A percentile compares a stretch with the other conserved stretches of the same genome.
These are phyloP conservation scores for Actenoides hombroni DNA, from an alignment of 2,113 vertebrate genomes.

Conservation along the genomic window DNA sequence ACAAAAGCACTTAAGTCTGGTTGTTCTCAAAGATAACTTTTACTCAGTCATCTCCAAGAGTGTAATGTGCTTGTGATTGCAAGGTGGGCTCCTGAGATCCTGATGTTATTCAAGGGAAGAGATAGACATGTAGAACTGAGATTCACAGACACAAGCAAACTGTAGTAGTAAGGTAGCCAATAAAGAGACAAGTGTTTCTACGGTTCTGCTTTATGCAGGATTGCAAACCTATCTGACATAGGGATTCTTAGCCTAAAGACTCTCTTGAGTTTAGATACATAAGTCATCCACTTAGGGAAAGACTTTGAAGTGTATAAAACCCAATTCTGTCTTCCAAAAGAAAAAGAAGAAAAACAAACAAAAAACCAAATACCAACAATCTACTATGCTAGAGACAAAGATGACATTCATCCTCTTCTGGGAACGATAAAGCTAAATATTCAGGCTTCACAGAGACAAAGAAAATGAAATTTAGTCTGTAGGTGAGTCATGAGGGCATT, in stretches of 20 bases:
- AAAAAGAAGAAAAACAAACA: background rate
- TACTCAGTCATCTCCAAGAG: background rate
- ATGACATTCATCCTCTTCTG: background rate
- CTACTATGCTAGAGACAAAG: background rate
- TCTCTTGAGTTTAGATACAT: background rate
- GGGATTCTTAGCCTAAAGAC: background rate
- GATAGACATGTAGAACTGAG: background rate
- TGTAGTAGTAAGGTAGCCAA: background rate
- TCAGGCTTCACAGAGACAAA: background rate
- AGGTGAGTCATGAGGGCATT: background rate
- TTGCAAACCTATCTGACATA: background rate
- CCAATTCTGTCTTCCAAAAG: background rate
- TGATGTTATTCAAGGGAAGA: background rate
- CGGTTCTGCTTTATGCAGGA: background rate
- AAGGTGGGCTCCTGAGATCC: background rate
- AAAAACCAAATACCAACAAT: background rate
- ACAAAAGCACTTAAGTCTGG: background rate
- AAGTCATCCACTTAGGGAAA: background rate
- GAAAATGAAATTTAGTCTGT: background rate
- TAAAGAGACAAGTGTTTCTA: background rate
- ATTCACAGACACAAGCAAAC: background rate
- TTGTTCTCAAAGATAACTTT: background rate
- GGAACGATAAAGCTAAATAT: background rate
- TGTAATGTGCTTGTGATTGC: background rate
- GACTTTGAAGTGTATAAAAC: background rate